Percentiles rank a stretch among this genome's conserved stretches.
Conservation (phyloP, 2,888 invertebrate species). For the Onthophagus sagittarius region DNA sequence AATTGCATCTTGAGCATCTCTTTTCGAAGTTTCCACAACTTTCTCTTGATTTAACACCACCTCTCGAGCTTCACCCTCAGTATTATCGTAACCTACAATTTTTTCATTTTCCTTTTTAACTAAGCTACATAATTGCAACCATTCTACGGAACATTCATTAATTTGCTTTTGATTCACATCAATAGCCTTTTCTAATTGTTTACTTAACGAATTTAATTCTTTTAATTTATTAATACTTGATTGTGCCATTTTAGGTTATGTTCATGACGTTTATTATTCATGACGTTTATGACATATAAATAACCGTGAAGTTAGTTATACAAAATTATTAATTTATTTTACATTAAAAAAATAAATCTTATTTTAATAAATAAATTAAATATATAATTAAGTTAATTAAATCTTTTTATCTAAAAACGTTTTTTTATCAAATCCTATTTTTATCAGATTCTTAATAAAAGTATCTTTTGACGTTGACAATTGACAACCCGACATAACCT, state of each 20-base stretch:
- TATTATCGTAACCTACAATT: neutral
- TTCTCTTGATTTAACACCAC: neutral
- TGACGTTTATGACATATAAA: neutral
- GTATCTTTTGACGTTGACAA: neutral
- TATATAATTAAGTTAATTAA: neutral
- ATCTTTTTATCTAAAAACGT: no score
- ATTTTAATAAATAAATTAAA: no score
- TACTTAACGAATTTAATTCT: neutral
- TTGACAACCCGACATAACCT: neutral
- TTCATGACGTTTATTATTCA: neutral
- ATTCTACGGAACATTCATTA: slow-evolving; percentile 19
- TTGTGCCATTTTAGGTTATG: neutral
- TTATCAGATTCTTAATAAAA: neutral
- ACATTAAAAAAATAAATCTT: no score
- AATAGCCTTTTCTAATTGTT: slow-evolving; percentile 8
- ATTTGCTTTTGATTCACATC: slow-evolving; percentile 14
- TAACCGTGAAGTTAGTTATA: neutral
- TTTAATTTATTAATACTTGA: neutral
- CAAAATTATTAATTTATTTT: no score
- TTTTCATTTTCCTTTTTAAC: slow-evolving; percentile 14
- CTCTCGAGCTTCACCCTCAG: neutral
- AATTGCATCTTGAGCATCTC: slow-evolving; percentile 14
- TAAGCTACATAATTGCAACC: slow-evolving; percentile 22
- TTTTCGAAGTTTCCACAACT: neutral
- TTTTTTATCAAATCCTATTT: neutral